Evolutionary conservation across 2,888 invertebrate species (phyloP).

Genomic region (Cheilosia variabilis): DNA sequence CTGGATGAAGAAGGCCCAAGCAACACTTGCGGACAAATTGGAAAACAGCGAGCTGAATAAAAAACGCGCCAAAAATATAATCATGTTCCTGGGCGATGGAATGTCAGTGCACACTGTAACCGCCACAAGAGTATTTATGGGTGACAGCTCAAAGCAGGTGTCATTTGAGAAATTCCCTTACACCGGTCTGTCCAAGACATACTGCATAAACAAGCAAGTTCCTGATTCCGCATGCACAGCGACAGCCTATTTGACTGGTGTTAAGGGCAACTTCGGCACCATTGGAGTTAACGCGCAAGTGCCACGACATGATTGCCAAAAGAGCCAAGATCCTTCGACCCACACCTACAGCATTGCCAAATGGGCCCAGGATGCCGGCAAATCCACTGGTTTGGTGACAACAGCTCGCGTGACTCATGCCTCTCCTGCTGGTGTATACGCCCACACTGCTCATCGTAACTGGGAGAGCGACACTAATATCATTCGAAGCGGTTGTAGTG

Average conservation of each 20-base stretch:
- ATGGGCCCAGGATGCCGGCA: constrained; percentile 89
- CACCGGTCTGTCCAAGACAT: constrained; percentile 86
- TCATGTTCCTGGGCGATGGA: constrained; percentile 90
- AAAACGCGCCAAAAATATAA: constrained; percentile 85
- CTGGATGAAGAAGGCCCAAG: constrained; percentile 82
- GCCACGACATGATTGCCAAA: constrained; percentile 86
- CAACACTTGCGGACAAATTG: constrained; percentile 78
- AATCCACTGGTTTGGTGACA: constrained; percentile 89
- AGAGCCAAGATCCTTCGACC: constrained; percentile 84
- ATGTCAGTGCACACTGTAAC: constrained; percentile 90
- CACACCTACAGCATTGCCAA: constrained; percentile 88
- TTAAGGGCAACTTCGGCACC: constrained; percentile 90
- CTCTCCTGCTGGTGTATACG: constrained; percentile 89
- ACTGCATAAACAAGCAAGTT: constrained; percentile 90
- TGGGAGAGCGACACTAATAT: constrained; percentile 90
- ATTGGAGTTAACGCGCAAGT: constrained; percentile 90
- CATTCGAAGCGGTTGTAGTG: constrained; percentile 82
- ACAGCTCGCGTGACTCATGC: constrained; percentile 92
- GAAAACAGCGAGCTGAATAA: constrained; percentile 76
- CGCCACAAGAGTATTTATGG: constrained; percentile 87
- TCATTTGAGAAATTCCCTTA: constrained; percentile 87
- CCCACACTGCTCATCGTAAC: constrained; percentile 88
- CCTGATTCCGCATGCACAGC: constrained; percentile 93
- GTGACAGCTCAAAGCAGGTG: constrained; percentile 86
- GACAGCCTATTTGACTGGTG: constrained; percentile 91